phyloP scores from a whole-genome alignment of 2,888 invertebrate species.

The Lathronympha strigana region DNA sequence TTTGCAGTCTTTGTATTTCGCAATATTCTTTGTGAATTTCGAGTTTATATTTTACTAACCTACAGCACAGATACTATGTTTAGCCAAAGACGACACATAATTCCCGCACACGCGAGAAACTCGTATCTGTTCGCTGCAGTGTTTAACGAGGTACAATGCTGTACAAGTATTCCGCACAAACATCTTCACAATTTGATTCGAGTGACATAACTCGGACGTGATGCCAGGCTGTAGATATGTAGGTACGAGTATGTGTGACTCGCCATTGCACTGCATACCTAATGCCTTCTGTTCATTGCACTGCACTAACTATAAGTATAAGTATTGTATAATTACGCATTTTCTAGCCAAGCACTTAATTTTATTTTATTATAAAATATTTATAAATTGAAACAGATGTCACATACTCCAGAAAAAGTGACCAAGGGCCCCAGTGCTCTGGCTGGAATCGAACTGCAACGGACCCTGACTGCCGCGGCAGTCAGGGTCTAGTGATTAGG shows the following conservation, averaged over 20 bases:
- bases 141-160: conserved; percentile 45
- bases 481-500: too few species aligned
- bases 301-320: conserved; percentile 32
- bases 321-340: not conserved
- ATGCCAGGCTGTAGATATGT: conserved; percentile 16
- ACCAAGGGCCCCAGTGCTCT: too few species aligned
- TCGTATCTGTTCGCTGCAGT: conserved; percentile 40
- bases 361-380: conserved; percentile 2
- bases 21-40: too few species aligned
- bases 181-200: conserved; percentile 46
- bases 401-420: too few species aligned
- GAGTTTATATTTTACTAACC: not conserved
- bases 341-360: not conserved
- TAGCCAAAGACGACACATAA: conserved; percentile 33
- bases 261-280: conserved; percentile 46
- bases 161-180: conserved; percentile 48
- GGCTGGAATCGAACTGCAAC: too few species aligned
- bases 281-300: conserved; percentile 45
- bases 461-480: too few species aligned
- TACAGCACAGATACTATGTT: not conserved
- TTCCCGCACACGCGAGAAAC: conserved; percentile 14
- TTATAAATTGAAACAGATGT: too few species aligned
- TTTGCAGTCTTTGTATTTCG: too few species aligned
- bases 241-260: conserved; percentile 27
- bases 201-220: conserved; percentile 48